phyloP scores from a whole-genome alignment of 2,113 vertebrate genomes.

The Phaethon lepturus region DNA sequence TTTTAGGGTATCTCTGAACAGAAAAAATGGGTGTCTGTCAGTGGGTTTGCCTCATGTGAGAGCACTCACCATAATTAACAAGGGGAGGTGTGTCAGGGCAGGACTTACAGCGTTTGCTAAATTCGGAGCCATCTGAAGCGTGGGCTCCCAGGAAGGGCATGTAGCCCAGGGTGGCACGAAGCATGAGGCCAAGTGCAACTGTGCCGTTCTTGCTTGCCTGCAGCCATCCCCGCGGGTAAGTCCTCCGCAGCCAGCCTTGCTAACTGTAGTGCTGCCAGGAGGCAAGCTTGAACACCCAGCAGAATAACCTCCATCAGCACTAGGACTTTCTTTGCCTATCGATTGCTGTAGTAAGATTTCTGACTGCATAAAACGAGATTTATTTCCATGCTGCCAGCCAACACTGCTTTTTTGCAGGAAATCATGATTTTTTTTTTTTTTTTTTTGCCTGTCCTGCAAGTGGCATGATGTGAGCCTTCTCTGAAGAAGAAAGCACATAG shows the following conservation, averaged over 20 bases:
- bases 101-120: neutral
- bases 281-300: neutral
- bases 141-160: neutral
- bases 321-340: neutral
- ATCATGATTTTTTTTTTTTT: neutral
- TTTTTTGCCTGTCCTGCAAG: neutral
- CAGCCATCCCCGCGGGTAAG: neutral
- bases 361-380: neutral
- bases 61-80: neutral
- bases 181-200: neutral
- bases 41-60: neutral
- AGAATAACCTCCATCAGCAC: neutral
- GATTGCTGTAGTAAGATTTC: neutral
- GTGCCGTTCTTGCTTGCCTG: neutral
- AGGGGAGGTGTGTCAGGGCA: neutral
- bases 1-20: neutral
- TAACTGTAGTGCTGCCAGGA: neutral
- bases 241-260: neutral
- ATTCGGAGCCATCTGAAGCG: fast-evolving
- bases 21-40: neutral
- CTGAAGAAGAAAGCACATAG: neutral
- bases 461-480: neutral
- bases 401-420: neutral
- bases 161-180: neutral
- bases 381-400: neutral